A percentile compares a stretch with the other conserved stretches of the same genome.
Conservation (phyloP, 2,797 vertebrate genomes). For the Premnoplex brunnescens region DNA sequence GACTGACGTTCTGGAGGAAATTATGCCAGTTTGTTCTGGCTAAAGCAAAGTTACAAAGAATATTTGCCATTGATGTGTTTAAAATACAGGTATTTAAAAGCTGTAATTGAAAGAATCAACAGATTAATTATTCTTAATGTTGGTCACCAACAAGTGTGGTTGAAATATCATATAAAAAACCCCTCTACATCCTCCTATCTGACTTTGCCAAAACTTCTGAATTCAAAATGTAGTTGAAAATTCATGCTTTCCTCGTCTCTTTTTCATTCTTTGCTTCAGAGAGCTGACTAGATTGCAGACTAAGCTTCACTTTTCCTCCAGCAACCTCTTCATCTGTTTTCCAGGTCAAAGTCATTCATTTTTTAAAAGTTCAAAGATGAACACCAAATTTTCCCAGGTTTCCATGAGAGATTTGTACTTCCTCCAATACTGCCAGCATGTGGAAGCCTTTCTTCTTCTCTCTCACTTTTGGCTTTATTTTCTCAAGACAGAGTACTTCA, state of each 20-base stretch:
- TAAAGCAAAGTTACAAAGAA: not conserved
- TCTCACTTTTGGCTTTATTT: not conserved
- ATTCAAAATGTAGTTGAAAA: not conserved
- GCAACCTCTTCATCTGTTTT: not conserved
- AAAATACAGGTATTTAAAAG: not conserved
- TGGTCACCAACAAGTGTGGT: not conserved
- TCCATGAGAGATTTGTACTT: not conserved
- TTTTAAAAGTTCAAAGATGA: not conserved
- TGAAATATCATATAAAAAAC: not conserved
- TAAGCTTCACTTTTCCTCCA: not conserved
- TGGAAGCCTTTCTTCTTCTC: not conserved
- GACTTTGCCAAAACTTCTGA: not conserved
- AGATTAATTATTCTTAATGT: not conserved
- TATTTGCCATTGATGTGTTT: not conserved
- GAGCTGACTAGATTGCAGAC: not conserved
- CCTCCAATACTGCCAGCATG: not conserved
- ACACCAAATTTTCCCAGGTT: not conserved
- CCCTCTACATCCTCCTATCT: not conserved
- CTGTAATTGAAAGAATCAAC: not conserved
- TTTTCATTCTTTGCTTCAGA: not conserved
- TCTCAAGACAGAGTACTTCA: not conserved
- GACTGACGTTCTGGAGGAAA: not conserved
- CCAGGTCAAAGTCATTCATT: not conserved
- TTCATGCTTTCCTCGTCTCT: not conserved
- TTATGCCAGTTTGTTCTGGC: not conserved